phyloP scores from a whole-genome alignment of 2,797 vertebrate species.

The Jordanella pulchra region DNA sequence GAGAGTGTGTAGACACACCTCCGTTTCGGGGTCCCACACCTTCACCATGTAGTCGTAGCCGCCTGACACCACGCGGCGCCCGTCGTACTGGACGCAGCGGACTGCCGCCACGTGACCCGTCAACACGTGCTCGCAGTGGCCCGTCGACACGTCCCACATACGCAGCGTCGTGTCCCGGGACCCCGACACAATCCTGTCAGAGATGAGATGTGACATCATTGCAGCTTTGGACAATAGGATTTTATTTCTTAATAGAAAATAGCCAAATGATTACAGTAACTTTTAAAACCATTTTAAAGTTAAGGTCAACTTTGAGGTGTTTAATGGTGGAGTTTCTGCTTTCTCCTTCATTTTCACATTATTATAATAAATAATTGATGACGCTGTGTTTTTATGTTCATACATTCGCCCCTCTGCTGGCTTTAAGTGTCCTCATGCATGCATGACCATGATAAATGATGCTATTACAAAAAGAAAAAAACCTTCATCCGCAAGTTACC shows the following conservation, averaged over 20 bases:
- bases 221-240: constrained; percentile 9
- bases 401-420: not conserved
- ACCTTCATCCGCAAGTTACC: constrained; percentile 11
- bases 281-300: too few species aligned
- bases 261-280: too few species aligned
- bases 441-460: not conserved
- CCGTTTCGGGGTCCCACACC: constrained; percentile 94
- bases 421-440: not conserved
- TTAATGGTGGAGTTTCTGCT: too few species aligned
- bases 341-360: not conserved
- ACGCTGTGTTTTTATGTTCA: not conserved
- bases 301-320: too few species aligned
- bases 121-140: constrained; percentile 91
- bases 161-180: constrained; percentile 92
- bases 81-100: constrained; percentile 92
- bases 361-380: not conserved
- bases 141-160: constrained; percentile 90
- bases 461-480: not conserved
- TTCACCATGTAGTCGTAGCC: constrained; percentile 97
- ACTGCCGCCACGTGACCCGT: constrained; percentile 93
- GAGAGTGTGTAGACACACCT: constrained; percentile 93
- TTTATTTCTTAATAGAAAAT: too few species aligned
- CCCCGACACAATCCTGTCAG: constrained; percentile 89
- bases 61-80: constrained; percentile 92
- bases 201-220: constrained; percentile 2